Evolutionary conservation across 2,888 invertebrate genomes (phyloP).

Genomic region (Leptogaster cylindrica): DNA sequence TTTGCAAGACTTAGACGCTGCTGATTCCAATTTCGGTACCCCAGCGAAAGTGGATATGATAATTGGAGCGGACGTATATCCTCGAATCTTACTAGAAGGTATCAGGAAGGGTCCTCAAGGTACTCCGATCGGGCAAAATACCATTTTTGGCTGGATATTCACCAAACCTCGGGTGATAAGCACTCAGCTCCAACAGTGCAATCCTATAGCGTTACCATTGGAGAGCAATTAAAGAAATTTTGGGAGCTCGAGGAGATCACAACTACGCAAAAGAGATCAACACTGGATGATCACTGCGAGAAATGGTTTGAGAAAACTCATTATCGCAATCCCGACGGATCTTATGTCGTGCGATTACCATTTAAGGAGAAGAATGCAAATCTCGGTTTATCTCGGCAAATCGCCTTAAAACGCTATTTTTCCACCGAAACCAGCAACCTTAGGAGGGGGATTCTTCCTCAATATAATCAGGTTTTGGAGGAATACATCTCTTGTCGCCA

Average conservation of each 20-base stretch:
- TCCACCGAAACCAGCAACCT: background rate
- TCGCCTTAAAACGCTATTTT: background rate
- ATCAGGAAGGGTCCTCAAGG: background rate
- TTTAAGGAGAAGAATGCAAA: background rate
- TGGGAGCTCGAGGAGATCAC: background rate
- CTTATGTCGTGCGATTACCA: background rate
- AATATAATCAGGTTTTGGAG: constrained; percentile 1
- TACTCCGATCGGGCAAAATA: background rate
- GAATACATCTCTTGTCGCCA: background rate
- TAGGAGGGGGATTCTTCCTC: background rate
- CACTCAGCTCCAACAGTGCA: background rate
- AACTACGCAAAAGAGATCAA: background rate
- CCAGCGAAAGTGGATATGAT: constrained; percentile 1
- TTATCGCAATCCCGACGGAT: background rate
- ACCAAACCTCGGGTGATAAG: background rate
- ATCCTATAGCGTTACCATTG: background rate
- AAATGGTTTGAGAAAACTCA: background rate
- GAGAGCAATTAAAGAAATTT: background rate
- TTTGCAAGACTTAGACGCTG: background rate
- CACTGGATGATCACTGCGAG: background rate
- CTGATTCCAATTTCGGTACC: background rate
- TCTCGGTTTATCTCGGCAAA: background rate
- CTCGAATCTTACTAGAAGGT: background rate
- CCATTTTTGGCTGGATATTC: background rate
- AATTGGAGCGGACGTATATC: background rate